phyloP scores from a whole-genome alignment of 2,888 invertebrate species.

The Steinernema hermaphroditum region DNA sequence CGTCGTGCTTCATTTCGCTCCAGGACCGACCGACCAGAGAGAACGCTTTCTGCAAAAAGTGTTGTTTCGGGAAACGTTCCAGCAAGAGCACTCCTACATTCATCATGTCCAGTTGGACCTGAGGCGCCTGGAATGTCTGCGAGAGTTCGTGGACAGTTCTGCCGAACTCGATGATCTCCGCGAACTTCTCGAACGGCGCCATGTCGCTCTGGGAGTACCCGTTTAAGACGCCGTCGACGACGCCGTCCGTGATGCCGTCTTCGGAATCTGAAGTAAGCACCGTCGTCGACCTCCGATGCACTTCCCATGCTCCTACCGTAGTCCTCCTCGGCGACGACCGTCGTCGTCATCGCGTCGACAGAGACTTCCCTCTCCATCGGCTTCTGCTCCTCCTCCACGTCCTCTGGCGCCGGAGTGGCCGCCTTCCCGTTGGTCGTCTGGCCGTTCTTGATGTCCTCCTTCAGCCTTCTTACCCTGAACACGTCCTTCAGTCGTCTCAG shows the following conservation, averaged over 20 bases:
- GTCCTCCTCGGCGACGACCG: slow-evolving; percentile 1
- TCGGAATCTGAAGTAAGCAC: not conserved
- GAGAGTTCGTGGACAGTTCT: slow-evolving; percentile 17
- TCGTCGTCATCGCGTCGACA: slow-evolving; percentile 19
- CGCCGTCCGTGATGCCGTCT: not conserved
- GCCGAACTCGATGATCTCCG: slow-evolving; percentile 38
- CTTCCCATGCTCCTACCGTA: too few species aligned
- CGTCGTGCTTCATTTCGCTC: not conserved
- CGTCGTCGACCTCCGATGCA: too few species aligned
- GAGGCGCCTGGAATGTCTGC: not conserved
- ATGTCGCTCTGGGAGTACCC: slow-evolving; percentile 26
- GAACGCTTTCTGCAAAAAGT: not conserved
- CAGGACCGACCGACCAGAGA: not conserved
- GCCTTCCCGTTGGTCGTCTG: slow-evolving; percentile 13
- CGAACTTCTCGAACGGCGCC: slow-evolving; percentile 35
- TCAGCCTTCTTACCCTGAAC: not conserved
- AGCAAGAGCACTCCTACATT: not conserved
- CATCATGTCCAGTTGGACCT: not conserved
- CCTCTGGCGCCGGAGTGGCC: not conserved
- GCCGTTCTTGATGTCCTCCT: slow-evolving; percentile 12
- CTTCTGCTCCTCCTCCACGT: not conserved
- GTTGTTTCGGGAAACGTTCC: not conserved
- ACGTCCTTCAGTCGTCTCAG: too few species aligned
- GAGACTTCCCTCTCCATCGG: slow-evolving; percentile 17
- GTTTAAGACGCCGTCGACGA: slow-evolving; percentile 3